These are phyloP conservation scores for Propithecus coquereli DNA, from an alignment of 2,113 vertebrate genomes.

Conservation along the genomic window DNA sequence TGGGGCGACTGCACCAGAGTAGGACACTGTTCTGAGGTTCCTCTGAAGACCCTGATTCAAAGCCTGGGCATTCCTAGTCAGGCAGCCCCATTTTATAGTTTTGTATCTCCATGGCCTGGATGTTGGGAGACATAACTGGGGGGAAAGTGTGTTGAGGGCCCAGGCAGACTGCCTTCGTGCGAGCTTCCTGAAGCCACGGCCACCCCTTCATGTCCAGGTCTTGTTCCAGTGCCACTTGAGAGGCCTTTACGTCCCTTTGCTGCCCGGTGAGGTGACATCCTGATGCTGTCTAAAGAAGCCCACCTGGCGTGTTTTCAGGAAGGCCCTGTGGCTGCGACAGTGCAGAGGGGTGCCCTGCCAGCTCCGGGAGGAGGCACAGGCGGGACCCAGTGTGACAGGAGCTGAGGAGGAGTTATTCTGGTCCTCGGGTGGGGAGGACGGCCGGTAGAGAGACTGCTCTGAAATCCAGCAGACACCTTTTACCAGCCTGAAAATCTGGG, in stretches of 20 bases:
- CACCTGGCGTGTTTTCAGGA: neutral
- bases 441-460: neutral
- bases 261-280: neutral
- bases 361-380: neutral
- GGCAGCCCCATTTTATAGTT: neutral
- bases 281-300: neutral
- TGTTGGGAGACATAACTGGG: neutral
- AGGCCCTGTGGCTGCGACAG: neutral
- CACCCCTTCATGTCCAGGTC: neutral
- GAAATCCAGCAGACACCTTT: neutral
- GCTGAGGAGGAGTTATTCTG: too few species aligned
- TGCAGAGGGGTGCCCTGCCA: neutral
- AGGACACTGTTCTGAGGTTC: neutral
- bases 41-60: neutral
- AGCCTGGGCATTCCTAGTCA: fast-evolving
- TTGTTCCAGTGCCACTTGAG: neutral
- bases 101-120: neutral
- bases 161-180: fast-evolving
- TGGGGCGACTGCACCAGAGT: neutral
- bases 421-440: fast-evolving
- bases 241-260: neutral
- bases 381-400: neutral
- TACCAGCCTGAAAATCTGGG: neutral
- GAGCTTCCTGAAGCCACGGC: neutral
- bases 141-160: neutral